Percentiles rank a stretch among this genome's conserved stretches.
These are phyloP conservation scores for Sebastolobus alascanus DNA, from an alignment of 2,797 vertebrate species.

Conservation along the genomic window DNA sequence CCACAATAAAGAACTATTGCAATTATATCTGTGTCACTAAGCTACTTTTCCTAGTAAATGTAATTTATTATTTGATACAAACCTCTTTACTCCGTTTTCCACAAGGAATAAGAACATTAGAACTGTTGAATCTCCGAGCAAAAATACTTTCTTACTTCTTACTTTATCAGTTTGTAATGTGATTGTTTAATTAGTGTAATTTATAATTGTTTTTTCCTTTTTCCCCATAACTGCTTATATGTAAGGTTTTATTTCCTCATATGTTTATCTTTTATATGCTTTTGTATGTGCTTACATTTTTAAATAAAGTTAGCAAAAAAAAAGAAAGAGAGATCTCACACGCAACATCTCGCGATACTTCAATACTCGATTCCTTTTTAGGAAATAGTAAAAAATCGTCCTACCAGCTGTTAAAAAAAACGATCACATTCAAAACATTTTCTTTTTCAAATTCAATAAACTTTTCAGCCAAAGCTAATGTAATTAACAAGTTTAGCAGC, in stretches of 20 bases:
- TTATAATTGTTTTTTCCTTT: not conserved
- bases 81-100: not conserved
- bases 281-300: not conserved
- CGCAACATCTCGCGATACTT: slow-evolving; percentile 56
- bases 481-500: not conserved
- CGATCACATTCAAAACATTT: accelerated
- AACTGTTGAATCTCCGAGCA: not conserved
- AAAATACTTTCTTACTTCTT: not conserved
- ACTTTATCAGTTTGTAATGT: not conserved
- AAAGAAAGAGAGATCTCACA: not conserved
- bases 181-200: not conserved
- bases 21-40: not conserved
- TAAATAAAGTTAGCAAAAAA: not conserved
- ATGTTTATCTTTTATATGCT: not conserved
- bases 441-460: accelerated
- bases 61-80: not conserved
- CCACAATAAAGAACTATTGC: not conserved
- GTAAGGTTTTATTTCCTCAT: not conserved
- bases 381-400: slow-evolving; percentile 2
- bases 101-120: not conserved
- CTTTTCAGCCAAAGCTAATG: not conserved
- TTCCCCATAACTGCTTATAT: not conserved
- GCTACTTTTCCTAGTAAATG: not conserved
- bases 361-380: slow-evolving; percentile 31
- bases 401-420: not conserved